Base-by-base conservation (phyloP, 2,113 vertebrate species). In the Austrofundulus limnaeus region DNA sequence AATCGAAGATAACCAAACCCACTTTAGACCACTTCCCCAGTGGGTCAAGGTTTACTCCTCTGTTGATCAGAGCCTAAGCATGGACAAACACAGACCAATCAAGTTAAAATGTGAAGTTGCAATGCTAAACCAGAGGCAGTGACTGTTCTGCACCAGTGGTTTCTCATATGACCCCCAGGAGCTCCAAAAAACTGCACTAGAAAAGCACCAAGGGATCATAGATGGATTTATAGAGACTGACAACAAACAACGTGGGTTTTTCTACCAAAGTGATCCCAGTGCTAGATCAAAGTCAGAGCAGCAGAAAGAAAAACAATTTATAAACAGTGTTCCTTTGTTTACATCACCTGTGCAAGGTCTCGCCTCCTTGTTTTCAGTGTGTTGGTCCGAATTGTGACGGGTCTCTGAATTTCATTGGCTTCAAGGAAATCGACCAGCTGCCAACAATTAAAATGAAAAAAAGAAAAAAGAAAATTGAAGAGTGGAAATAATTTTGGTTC, bases 1-100 rank as follows among this genome's bases (percentile, higher is more conserved):
- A 98, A 67, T 98, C 96, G 66, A 94, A 99, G 50, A 99, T 94
- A 45, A 98, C 94, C 21, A 98, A 92, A 12, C 97, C 96, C 0
- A 96, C 96, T 93, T 99, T 99, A 0, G 97, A 96, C 97, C 97
- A 98, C 74, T 97, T 97, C 38, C 95, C 97, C 80, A 99, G 61
- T 2, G 97, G 97, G 67, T 98, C 97, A 0, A 98, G 92, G 83
- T 98, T 98, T 65, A 99, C 96, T 0, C 97, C 97, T 67, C 97
- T 93, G 88, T 98, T 98, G 82, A 99, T 99, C 7, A 99, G 85
- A 43, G 96, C 96, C 97, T 99, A 31, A 43, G 70, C 16, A 48
- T 66, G 28, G 4, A 67, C 41, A 73, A 20, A 5, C 31, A 74
- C 17, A 9, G 15, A 3, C 8, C 0, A 2, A 3, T 6, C 5